These are phyloP conservation scores for Seira sanloemensis DNA, from an alignment of 2,888 invertebrate species.

Conservation along the genomic window DNA sequence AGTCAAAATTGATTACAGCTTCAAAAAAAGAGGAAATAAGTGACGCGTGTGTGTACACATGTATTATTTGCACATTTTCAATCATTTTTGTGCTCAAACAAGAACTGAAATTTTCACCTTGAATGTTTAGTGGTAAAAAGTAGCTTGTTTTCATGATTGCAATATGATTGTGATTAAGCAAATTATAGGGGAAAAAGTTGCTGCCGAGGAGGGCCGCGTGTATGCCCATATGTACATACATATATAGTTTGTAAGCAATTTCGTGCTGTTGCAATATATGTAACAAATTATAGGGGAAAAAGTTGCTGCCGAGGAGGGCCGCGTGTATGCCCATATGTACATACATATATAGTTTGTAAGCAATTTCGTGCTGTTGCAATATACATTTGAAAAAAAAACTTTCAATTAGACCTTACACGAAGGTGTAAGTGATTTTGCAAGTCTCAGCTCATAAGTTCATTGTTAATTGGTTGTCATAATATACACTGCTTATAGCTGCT, in stretches of 20 bases:
- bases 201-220: neutral
- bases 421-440: slow-evolving; percentile 44
- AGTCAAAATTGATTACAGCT: slow-evolving; percentile 4
- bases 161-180: neutral
- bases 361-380: slow-evolving; percentile 11
- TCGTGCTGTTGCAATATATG: slow-evolving; percentile 9
- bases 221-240: neutral
- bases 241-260: too few species aligned
- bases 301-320: neutral
- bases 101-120: neutral
- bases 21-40: too few species aligned
- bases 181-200: neutral
- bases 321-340: neutral
- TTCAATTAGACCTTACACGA: slow-evolving; percentile 20
- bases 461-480: slow-evolving; percentile 31
- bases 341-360: too few species aligned
- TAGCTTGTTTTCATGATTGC: neutral
- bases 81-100: too few species aligned
- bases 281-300: neutral
- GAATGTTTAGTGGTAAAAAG: neutral
- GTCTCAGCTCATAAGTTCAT: slow-evolving; percentile 21
- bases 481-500: too few species aligned
- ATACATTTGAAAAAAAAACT: slow-evolving; percentile 18
- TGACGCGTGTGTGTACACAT: neutral
- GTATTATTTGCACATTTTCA: neutral